A percentile compares a stretch with the other conserved stretches of the same genome.
These are phyloP conservation scores for Acropora yongei DNA, from an alignment of 64 coral and sea anemone genomes.

Conservation along the genomic window DNA sequence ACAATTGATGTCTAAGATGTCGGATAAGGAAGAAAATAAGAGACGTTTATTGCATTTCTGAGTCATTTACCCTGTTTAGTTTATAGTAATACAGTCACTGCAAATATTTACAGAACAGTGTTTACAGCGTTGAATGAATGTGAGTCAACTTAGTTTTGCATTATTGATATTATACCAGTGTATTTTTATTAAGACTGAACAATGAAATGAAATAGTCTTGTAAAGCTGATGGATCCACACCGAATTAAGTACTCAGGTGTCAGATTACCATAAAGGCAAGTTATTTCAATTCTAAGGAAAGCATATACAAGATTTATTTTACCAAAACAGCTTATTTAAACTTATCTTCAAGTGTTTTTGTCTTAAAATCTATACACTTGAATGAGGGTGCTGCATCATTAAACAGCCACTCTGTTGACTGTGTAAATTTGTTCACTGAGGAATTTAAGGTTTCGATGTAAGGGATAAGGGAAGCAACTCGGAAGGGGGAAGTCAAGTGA, in stretches of 20 bases:
- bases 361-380: conserved; percentile 30
- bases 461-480: background rate
- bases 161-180: background rate
- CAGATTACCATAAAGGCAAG: background rate
- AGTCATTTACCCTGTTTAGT: no score
- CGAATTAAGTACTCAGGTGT: background rate
- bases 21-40: background rate
- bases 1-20: background rate
- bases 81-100: no score
- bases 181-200: background rate
- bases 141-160: background rate
- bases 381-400: conserved; percentile 28
- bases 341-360: background rate
- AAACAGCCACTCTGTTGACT: conserved; percentile 13
- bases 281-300: no score
- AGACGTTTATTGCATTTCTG: background rate
- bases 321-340: background rate
- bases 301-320: background rate
- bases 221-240: background rate
- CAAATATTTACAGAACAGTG: background rate
- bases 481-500: background rate
- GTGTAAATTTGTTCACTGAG: background rate
- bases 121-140: background rate
- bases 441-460: background rate
- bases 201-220: background rate